Percentiles rank a stretch among this genome's conserved stretches.
phyloP scores from a whole-genome alignment of 2,888 invertebrate species.

The Drosophila phalerata region DNA sequence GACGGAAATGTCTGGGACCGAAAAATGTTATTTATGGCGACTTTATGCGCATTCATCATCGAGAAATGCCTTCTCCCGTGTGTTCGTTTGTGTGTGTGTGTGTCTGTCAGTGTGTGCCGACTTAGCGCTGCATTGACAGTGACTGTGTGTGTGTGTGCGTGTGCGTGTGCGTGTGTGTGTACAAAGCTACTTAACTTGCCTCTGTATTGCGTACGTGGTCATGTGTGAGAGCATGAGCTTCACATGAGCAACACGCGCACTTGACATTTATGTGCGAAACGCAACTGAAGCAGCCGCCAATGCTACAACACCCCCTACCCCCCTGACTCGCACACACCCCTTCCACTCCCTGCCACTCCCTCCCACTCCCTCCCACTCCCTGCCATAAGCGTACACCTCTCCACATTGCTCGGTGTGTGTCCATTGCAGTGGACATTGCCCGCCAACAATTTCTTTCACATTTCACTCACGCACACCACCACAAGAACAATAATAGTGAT shows the following conservation, averaged over 20 bases:
- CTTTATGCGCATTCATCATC: slow-evolving; percentile 78
- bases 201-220: slow-evolving; percentile 55
- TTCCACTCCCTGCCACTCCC: background rate
- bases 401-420: slow-evolving; percentile 3
- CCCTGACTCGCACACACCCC: background rate
- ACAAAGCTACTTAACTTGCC: slow-evolving; percentile 58
- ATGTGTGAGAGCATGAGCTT: slow-evolving; percentile 52
- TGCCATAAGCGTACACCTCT: slow-evolving; percentile 1
- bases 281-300: slow-evolving; percentile 50
- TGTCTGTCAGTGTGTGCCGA: slow-evolving; percentile 21
- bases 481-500: slow-evolving; percentile 29
- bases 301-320: background rate
- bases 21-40: slow-evolving; percentile 71
- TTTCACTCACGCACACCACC: slow-evolving; percentile 64
- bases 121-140: slow-evolving; percentile 36
- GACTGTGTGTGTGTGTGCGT: slow-evolving; percentile 17
- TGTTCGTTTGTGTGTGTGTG: slow-evolving; percentile 10
- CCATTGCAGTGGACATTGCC: slow-evolving; percentile 28
- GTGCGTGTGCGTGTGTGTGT: slow-evolving; percentile 20
- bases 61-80: slow-evolving; percentile 38
- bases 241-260: slow-evolving; percentile 72
- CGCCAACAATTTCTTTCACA: slow-evolving; percentile 49
- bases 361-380: slow-evolving; percentile 6
- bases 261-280: slow-evolving; percentile 77
- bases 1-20: slow-evolving; percentile 51